These are phyloP conservation scores for Malacoraja senta DNA, from an alignment of 2,797 vertebrate genomes.

Conservation along the genomic window DNA sequence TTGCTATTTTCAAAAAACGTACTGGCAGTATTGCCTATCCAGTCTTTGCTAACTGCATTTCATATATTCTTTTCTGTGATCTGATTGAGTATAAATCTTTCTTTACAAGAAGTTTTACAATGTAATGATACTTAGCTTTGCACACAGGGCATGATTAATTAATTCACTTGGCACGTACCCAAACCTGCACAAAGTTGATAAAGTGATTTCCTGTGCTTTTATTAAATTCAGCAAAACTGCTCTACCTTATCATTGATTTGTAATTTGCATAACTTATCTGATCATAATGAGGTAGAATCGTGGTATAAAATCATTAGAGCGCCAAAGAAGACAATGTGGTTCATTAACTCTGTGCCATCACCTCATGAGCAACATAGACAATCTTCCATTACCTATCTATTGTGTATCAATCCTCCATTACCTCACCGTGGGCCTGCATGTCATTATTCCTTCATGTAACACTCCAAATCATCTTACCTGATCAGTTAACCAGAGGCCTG, in stretches of 20 bases:
- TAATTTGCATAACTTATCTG: not conserved
- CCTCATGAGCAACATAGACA: no score
- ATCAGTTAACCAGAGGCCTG: no score
- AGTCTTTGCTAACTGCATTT: not conserved
- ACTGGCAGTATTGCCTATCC: not conserved
- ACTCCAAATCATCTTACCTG: no score
- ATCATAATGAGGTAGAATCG: not conserved
- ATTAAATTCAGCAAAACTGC: slow-evolving; percentile 12
- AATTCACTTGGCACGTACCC: not conserved
- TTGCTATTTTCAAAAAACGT: not conserved
- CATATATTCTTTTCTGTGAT: not conserved
- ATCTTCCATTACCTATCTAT: no score
- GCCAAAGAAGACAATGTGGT: no score
- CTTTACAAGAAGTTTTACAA: not conserved
- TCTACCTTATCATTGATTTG: not conserved
- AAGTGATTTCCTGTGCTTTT: slow-evolving; percentile 12
- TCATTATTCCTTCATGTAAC: no score
- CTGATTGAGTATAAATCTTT: not conserved
- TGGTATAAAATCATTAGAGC: no score
- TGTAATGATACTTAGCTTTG: not conserved
- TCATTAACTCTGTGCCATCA: no score
- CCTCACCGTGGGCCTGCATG: no score
- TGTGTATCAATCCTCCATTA: no score
- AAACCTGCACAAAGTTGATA: not conserved
- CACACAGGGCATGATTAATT: slow-evolving; percentile 6